Evolutionary conservation across 2,113 vertebrate genomes (phyloP).

Genomic region (Rostratula benghalensis): DNA sequence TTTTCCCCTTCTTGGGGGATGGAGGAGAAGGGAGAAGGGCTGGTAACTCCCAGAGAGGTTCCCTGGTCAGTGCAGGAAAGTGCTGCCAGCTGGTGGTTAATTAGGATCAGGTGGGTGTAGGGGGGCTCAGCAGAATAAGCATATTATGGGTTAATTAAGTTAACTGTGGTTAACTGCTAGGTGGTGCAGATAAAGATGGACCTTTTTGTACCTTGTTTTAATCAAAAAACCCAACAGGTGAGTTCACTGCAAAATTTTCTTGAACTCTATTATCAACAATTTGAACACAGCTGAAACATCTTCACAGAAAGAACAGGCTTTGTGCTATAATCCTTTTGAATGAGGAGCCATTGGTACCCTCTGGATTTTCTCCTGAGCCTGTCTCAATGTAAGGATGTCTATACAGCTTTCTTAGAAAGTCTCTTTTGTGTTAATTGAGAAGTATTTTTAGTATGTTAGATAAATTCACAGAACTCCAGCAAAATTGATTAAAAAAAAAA

Average conservation of each 20-base stretch:
- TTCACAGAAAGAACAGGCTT: neutral
- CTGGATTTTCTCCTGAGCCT: neutral
- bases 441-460: neutral
- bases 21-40: neutral
- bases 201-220: neutral
- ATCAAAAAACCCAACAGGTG: neutral
- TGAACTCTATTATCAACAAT: neutral
- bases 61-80: neutral
- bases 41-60: neutral
- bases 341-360: neutral
- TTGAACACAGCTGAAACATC: neutral
- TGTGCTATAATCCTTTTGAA: neutral
- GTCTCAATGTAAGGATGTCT: neutral
- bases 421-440: neutral
- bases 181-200: neutral
- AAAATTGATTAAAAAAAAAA: neutral
- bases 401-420: neutral
- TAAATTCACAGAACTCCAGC: neutral
- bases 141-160: neutral
- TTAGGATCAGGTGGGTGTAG: neutral
- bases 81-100: neutral
- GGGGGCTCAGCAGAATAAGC: neutral
- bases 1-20: neutral
- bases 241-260: neutral
- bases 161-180: neutral